phyloP scores from a whole-genome alignment of 2,113 vertebrate genomes.

The Rattus norvegicus region GRCr8 NC_086038.1:46259501-46260000 shows the following conservation, averaged over 20 bases:
- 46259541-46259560: slow-evolving; percentile 3
- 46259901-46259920: background rate
- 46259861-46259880: background rate
- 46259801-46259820: background rate
- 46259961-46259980: background rate
- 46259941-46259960: too few relatives aligned
- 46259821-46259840: slow-evolving; percentile 39
- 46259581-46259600: slow-evolving; percentile 51
- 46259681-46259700: background rate
- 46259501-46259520: background rate
- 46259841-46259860: slow-evolving; percentile 33
- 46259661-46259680: background rate
- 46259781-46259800: slow-evolving; percentile 15
- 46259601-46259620: background rate
- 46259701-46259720: slow-evolving; percentile 26
- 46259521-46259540: slow-evolving; percentile 40
- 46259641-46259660: background rate
- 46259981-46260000: background rate
- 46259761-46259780: background rate
- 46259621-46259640: background rate
- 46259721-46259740: background rate
- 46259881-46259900: background rate
- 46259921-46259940: background rate
- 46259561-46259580: slow-evolving; percentile 11
- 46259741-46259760: slow-evolving; percentile 41